These are phyloP conservation scores for Betta splendens DNA, from an alignment of 2,797 vertebrate species.

Conservation along the genomic window DNA sequence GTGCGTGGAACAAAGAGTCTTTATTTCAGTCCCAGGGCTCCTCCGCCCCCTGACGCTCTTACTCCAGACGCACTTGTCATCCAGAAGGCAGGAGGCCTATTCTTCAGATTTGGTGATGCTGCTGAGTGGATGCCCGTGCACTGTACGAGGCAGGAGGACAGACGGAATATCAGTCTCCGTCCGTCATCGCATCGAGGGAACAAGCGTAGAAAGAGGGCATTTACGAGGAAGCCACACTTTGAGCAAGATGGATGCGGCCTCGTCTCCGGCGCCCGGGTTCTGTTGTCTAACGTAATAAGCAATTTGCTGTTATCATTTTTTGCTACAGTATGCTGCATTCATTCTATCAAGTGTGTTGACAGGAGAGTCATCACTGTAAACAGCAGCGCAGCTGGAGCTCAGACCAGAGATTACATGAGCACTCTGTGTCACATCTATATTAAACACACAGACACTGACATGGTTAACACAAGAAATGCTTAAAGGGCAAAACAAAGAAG, in stretches of 20 bases:
- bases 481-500: no score
- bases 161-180: slow-evolving; percentile 22
- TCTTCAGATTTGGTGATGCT: slow-evolving; percentile 53
- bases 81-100: slow-evolving; percentile 47
- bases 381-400: neutral
- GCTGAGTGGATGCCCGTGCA: slow-evolving; percentile 23
- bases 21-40: slow-evolving; percentile 45
- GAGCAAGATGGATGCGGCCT: slow-evolving; percentile 29
- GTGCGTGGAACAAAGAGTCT: slow-evolving; percentile 47
- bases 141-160: slow-evolving; percentile 21
- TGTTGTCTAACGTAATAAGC: slow-evolving; percentile 23
- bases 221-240: slow-evolving; percentile 47
- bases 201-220: slow-evolving; percentile 34
- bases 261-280: slow-evolving; percentile 21
- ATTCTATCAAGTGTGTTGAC: neutral
- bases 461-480: neutral
- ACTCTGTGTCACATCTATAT: no score
- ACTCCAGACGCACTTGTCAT: slow-evolving; percentile 48
- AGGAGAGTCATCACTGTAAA: neutral
- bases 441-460: neutral
- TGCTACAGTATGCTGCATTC: neutral
- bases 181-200: slow-evolving; percentile 38
- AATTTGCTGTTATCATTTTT: slow-evolving; percentile 11
- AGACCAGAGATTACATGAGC: neutral
- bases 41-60: slow-evolving; percentile 47